Evolutionary conservation across 2,888 invertebrate genomes (phyloP).

Genomic region (Idaea dimidiata): DNA sequence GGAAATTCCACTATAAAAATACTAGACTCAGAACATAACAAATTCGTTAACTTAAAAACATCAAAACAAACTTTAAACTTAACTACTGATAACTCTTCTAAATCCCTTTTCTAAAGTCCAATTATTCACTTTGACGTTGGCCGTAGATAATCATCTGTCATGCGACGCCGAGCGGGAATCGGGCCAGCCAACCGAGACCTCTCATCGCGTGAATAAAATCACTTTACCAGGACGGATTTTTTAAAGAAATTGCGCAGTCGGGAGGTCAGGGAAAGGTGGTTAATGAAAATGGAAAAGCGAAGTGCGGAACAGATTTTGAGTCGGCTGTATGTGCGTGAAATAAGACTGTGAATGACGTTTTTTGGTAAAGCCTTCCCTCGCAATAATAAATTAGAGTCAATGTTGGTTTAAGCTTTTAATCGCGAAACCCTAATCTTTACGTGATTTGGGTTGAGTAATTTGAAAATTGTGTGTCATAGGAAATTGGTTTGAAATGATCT

Average conservation of each 20-base stretch:
- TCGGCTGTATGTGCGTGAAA: slow-evolving; percentile 57
- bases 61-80: slow-evolving; percentile 25
- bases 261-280: slow-evolving; percentile 38
- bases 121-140: slow-evolving; percentile 78
- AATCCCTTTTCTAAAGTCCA: slow-evolving; percentile 67
- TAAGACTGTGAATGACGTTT: slow-evolving; percentile 67
- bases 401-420: slow-evolving; percentile 24
- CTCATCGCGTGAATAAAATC: slow-evolving; percentile 35
- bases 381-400: slow-evolving; percentile 44
- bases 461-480: not conserved
- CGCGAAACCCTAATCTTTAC: slow-evolving; percentile 8
- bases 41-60: not conserved
- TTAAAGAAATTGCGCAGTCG: slow-evolving; percentile 24
- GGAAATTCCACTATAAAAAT: not conserved
- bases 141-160: slow-evolving; percentile 80
- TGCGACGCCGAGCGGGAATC: slow-evolving; percentile 59
- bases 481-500: not conserved
- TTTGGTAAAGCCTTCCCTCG: slow-evolving; percentile 33
- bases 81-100: slow-evolving; percentile 44
- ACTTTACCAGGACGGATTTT: slow-evolving; percentile 28
- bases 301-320: slow-evolving; percentile 61
- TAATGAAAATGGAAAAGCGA: slow-evolving; percentile 55
- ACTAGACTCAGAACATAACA: not conserved
- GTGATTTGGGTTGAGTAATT: not conserved
- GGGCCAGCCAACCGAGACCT: slow-evolving; percentile 52